A percentile compares a stretch with the other conserved stretches of the same genome.
Evolutionary conservation across 2,888 invertebrate species (phyloP).

Genomic region (Leptarthrus brevirostris): DNA sequence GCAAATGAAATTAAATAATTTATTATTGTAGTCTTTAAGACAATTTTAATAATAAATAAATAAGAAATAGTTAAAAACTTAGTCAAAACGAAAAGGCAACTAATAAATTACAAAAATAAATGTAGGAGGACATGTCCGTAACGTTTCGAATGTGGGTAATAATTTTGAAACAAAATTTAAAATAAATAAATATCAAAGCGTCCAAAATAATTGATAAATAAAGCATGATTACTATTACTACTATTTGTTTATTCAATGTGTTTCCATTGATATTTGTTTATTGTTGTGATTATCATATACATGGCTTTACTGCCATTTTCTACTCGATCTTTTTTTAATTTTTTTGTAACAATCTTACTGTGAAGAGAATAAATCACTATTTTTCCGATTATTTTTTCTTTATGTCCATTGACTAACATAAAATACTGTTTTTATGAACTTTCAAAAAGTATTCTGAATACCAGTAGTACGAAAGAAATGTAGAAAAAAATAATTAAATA

Average conservation of each 20-base stretch:
- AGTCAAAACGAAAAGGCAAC: slow-evolving; percentile 39
- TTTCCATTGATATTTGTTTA: slow-evolving; percentile 46
- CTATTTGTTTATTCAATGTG: slow-evolving; percentile 39
- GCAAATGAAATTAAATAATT: slow-evolving; percentile 50
- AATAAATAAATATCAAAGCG: slow-evolving; percentile 49
- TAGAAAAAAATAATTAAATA: slow-evolving; percentile 3
- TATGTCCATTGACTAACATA: slow-evolving; percentile 3
- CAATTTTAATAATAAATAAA: slow-evolving; percentile 48
- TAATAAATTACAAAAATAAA: slow-evolving; percentile 27
- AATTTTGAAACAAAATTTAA: slow-evolving; percentile 17
- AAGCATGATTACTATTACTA: slow-evolving; percentile 24
- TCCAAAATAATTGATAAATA: slow-evolving; percentile 49
- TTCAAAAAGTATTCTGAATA: too few species aligned
- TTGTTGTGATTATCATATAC: slow-evolving; percentile 45
- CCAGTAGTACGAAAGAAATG: not conserved
- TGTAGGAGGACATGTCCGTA: slow-evolving; percentile 29
- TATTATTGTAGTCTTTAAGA: slow-evolving; percentile 54
- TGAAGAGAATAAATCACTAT: slow-evolving; percentile 48
- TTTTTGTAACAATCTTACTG: slow-evolving; percentile 31
- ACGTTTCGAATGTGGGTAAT: not conserved
- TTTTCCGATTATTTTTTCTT: slow-evolving; percentile 21
- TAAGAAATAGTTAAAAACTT: slow-evolving; percentile 50
- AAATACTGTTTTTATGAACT: too few species aligned
- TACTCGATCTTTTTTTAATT: slow-evolving; percentile 10
- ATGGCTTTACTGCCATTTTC: slow-evolving; percentile 1